Conservation (phyloP, 2,888 invertebrate genomes). For the Drosophila picticornis region DNA sequence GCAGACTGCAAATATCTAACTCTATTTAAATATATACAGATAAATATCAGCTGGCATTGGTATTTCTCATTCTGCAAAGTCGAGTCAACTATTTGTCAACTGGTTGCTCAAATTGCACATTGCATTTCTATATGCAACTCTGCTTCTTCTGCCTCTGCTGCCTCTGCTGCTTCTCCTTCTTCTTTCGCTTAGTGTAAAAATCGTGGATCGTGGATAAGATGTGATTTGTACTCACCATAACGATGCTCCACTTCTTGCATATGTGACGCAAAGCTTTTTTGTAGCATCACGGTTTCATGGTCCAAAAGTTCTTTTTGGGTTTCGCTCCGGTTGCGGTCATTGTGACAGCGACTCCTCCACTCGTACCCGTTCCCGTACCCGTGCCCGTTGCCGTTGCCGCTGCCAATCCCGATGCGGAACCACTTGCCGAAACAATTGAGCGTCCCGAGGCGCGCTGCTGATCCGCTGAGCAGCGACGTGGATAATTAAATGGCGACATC, state of each 20-base stretch:
- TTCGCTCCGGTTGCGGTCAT: constrained; percentile 80
- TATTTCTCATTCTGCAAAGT: background rate
- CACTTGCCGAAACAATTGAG: constrained; percentile 66
- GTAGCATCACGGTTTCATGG: constrained; percentile 85
- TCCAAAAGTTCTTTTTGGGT: constrained; percentile 85
- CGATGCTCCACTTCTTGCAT: constrained; percentile 83
- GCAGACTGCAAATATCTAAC: background rate
- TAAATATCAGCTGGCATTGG: background rate
- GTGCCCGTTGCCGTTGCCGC: background rate
- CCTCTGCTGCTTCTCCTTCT: background rate
- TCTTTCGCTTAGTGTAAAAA: too few relatives aligned
- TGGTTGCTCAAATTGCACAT: background rate
- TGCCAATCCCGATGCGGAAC: constrained; percentile 9
- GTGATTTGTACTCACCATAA: constrained; percentile 82
- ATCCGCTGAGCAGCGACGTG: constrained; percentile 83
- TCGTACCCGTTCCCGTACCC: background rate
- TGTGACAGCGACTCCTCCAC: background rate
- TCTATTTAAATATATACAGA: background rate
- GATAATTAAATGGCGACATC: constrained; percentile 82
- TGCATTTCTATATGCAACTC: background rate
- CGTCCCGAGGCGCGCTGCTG: constrained; percentile 82
- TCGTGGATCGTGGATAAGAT: too few relatives aligned
- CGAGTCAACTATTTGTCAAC: background rate
- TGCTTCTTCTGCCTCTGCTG: background rate
- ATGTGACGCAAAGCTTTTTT: constrained; percentile 82